Conservation (phyloP, 1,140 invertebrate species). For the Drosophila nikananu region DNA sequence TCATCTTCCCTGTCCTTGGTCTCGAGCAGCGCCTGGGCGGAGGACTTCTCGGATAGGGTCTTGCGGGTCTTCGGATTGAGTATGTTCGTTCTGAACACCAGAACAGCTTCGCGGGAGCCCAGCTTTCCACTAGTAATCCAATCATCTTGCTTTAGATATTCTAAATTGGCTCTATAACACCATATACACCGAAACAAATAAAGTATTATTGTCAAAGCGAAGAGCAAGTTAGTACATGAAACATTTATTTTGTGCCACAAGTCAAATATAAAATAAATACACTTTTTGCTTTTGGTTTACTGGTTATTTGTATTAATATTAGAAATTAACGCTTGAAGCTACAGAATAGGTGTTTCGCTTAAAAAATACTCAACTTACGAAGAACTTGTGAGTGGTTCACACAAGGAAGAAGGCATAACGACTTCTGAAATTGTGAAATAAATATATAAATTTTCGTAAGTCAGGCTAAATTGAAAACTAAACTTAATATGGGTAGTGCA, state of each 20-base stretch:
- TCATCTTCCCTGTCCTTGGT: constrained; percentile 11
- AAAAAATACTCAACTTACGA: constrained; percentile 54
- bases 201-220: neutral
- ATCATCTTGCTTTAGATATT: constrained; percentile 55
- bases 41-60: constrained; percentile 37
- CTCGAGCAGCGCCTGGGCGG: constrained; percentile 18
- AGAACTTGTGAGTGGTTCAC: constrained; percentile 40
- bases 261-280: neutral
- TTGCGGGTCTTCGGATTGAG: constrained; percentile 74
- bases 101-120: constrained; percentile 79
- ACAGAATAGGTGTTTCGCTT: constrained; percentile 3
- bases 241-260: constrained; percentile 5
- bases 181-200: neutral
- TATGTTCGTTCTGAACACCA: constrained; percentile 78
- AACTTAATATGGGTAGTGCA: neutral
- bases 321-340: neutral
- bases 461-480: neutral
- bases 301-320: neutral
- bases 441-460: constrained; percentile 7
- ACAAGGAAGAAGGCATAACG: constrained; percentile 71
- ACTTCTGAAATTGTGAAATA: constrained; percentile 57
- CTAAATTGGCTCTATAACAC: constrained; percentile 39
- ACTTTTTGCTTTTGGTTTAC: neutral
- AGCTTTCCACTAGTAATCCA: constrained; percentile 83
- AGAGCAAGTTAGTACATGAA: neutral